Percentiles rank a stretch among this genome's conserved stretches.
phyloP scores from a whole-genome alignment of 2,113 vertebrate genomes.

The Tenebrosternarchus preto region DNA sequence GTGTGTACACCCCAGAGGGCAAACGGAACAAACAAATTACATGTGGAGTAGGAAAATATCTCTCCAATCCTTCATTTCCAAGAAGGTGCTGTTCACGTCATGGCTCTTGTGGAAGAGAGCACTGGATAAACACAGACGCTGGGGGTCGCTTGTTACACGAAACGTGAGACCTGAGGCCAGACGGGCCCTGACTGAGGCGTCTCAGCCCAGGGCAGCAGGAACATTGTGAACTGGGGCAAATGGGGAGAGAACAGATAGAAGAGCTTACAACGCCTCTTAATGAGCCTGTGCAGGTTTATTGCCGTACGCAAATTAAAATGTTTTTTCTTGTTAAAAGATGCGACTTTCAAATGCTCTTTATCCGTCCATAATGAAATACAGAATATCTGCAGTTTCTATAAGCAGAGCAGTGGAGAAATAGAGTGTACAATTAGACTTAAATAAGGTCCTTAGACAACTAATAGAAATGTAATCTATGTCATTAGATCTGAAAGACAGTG shows the following conservation, averaged over 20 bases:
- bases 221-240: not conserved
- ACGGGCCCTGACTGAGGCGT: not conserved
- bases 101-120: not conserved
- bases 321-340: too few relatives aligned
- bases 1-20: constrained; percentile 5
- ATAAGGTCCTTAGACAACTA: not conserved
- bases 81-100: constrained; percentile 21
- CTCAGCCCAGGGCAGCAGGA: not conserved
- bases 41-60: constrained; percentile 25
- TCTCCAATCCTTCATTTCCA: constrained; percentile 2
- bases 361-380: not conserved
- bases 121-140: not conserved
- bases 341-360: constrained; percentile 2
- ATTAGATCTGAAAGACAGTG: not conserved
- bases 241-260: not conserved
- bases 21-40: constrained; percentile 30
- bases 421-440: not conserved
- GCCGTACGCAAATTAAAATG: constrained; percentile 12
- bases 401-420: not conserved
- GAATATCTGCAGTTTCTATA: not conserved
- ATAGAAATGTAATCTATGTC: not conserved
- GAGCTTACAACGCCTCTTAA: not conserved
- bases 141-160: not conserved
- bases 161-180: not conserved
- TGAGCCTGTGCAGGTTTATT: not conserved